Evolutionary conservation across 2,888 invertebrate species (phyloP).

Genomic region (Habroteleia sp.): DNA sequence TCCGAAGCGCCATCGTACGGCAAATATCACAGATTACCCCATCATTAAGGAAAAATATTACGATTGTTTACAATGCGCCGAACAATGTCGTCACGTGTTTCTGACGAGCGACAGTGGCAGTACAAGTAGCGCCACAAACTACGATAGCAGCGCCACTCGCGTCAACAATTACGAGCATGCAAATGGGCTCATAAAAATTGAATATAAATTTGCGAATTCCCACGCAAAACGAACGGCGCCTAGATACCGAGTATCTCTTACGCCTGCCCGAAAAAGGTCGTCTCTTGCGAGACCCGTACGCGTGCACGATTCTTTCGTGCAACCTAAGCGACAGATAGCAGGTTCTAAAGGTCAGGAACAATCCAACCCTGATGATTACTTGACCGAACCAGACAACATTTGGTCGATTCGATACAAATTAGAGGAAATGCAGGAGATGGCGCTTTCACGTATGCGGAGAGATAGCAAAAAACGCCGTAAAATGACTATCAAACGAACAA

Average conservation of each 20-base stretch:
- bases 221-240: constrained; percentile 12
- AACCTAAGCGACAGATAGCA: constrained; percentile 66
- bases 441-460: constrained; percentile 71
- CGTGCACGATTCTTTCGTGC: constrained; percentile 75
- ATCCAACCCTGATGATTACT: constrained; percentile 11
- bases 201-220: constrained; percentile 15
- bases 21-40: constrained; percentile 65
- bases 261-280: constrained; percentile 75
- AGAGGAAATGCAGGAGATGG: constrained; percentile 77
- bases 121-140: constrained; percentile 48
- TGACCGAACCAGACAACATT: constrained; percentile 42
- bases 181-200: constrained; percentile 32
- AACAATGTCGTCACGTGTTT: constrained; percentile 76
- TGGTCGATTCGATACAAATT: constrained; percentile 69
- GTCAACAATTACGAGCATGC: constrained; percentile 6
- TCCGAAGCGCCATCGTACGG: constrained; percentile 44
- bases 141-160: constrained; percentile 31
- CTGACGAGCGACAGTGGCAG: constrained; percentile 60
- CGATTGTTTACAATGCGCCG: constrained; percentile 78
- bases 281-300: constrained; percentile 77
- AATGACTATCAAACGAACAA: constrained; percentile 69
- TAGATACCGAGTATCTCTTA: constrained; percentile 46
- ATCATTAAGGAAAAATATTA: constrained; percentile 75
- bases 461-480: constrained; percentile 71
- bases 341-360: constrained; percentile 1